Conservation (phyloP, 2,113 vertebrate genomes). For the Hydrochoerus hydrochaeris region DNA sequence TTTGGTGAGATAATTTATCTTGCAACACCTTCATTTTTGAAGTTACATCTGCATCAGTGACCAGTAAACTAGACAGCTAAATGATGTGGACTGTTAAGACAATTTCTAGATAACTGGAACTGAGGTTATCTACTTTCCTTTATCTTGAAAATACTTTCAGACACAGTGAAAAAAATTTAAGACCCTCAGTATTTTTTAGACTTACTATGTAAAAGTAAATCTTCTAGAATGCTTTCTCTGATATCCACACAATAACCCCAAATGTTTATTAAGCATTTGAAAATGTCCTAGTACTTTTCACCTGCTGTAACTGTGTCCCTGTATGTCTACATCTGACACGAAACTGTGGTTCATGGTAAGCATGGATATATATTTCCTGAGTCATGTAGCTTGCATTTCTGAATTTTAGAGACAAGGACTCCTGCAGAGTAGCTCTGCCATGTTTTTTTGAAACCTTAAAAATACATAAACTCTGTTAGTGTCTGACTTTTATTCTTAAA, state of each 20-base stretch:
- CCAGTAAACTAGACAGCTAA: background rate
- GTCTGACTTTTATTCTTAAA: background rate
- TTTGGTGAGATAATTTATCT: background rate
- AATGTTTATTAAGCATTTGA: background rate
- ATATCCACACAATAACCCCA: background rate
- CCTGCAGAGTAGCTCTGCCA: background rate
- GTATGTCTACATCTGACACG: background rate
- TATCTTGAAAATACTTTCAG: conserved; percentile 19
- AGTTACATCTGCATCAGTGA: background rate
- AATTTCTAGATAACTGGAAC: background rate
- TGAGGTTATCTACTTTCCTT: background rate
- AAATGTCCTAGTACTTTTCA: background rate
- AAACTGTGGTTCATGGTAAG: background rate
- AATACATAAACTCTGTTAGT: background rate
- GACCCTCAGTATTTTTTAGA: background rate
- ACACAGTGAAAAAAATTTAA: background rate
- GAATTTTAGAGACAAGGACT: background rate
- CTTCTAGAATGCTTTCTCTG: background rate
- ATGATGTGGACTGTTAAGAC: background rate
- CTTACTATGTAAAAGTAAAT: background rate
- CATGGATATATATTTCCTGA: background rate
- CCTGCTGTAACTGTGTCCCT: background rate
- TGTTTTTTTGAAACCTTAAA: background rate
- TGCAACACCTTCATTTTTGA: background rate
- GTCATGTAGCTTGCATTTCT: background rate